Base-by-base conservation (phyloP, 2,888 invertebrate species). In the Pammene aurita region DNA sequence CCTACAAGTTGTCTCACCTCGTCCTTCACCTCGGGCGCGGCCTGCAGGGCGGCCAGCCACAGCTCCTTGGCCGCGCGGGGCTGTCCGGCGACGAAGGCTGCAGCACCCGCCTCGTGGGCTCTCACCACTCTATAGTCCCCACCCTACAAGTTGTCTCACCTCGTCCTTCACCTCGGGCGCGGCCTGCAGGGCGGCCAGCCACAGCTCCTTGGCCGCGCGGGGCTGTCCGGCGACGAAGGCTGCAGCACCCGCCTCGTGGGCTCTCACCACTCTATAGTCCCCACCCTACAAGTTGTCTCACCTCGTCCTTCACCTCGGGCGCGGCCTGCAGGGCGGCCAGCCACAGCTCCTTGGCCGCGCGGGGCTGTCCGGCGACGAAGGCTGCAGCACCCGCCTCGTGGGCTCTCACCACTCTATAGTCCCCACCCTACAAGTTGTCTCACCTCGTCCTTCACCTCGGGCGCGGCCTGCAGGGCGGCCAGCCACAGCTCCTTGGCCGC, bases 381-480 rank as follows among this genome's bases (percentile, higher is more conserved):
- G 97, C 97, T 61, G 98, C 97, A 0, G 98, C 97, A 16, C 98
- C 99, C 89, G 98, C 96, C 93, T 99, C 99, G 87, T 99, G 71
- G 86, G 77, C 41, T 79, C 82, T 63, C 73, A 79, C 84, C 46
- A 72, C 67, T 10, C 80, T 35, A 88, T 68, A 5, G 70, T 73
- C 77, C 90, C 90, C 89, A 9, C 80, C 79, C 79, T 2, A 26
- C 26, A 26, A 2, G 26, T 26, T 13, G 16, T 0, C 42, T 46
- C 26, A 60, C 60, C 58, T 56, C 41, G 41, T 13, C n/a, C 26
- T 18, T 42, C 5, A 58, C 58, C 61, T 56, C 55, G 0, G 66
- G 48, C 46, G 48, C 61, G 54, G 57, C 63, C 48, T 52, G 66
- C 0, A 96, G 84, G 96, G 98, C 99, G 96, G 97, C 83, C 95